Conservation (phyloP, 2,888 invertebrate species). For the Sphaerophoria rueppellii region DNA sequence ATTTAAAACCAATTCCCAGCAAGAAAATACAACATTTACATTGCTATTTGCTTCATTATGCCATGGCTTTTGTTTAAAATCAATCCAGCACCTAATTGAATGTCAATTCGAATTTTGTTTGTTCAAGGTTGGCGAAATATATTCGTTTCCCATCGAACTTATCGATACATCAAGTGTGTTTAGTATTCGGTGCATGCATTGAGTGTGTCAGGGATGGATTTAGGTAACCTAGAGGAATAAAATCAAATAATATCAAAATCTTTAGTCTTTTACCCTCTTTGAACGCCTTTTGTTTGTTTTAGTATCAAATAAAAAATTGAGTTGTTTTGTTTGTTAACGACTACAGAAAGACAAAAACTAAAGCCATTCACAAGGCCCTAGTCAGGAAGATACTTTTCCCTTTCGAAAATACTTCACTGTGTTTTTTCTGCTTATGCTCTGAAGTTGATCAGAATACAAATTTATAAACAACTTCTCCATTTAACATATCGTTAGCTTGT, state of each 20-base stretch:
- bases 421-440: conserved; percentile 5
- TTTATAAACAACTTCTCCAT: conserved; percentile 12
- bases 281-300: too few species aligned
- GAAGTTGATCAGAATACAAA: conserved; percentile 50
- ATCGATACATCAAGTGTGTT: conserved; percentile 26
- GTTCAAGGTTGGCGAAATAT: conserved; percentile 60
- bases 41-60: conserved; percentile 66
- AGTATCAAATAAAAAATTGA: too few species aligned
- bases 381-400: not conserved
- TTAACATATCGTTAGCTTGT: conserved; percentile 12
- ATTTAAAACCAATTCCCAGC: conserved; percentile 49
- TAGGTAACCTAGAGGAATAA: not conserved
- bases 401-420: not conserved
- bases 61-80: conserved; percentile 62
- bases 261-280: too few species aligned
- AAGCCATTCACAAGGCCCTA: not conserved
- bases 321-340: not conserved
- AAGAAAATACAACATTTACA: conserved; percentile 62
- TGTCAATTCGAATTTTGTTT: conserved; percentile 70
- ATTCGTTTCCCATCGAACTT: conserved; percentile 37
- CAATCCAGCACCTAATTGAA: conserved; percentile 66
- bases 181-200: conserved; percentile 63
- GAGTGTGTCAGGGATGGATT: conserved; percentile 13
- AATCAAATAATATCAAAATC: too few species aligned
- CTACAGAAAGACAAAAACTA: not conserved